phyloP scores from a whole-genome alignment of 1,140 invertebrate species.

The Cephus cinctus region DNA sequence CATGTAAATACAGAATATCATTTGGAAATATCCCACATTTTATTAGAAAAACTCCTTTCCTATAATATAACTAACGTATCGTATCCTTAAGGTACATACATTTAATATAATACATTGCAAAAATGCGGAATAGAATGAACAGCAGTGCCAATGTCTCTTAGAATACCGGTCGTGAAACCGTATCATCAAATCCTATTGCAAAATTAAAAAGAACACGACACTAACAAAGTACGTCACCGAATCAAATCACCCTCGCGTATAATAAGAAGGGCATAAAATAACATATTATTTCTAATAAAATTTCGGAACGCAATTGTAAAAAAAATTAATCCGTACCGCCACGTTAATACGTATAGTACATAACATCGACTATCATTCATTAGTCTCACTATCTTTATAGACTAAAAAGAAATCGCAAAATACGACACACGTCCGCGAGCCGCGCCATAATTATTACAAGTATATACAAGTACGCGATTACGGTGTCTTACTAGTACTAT shows the following conservation, averaged over 20 bases:
- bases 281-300: too few relatives aligned
- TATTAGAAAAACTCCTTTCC: constrained; percentile 36
- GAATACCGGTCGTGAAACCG: constrained; percentile 2
- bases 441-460: too few relatives aligned
- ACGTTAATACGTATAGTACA: neutral
- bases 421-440: too few relatives aligned
- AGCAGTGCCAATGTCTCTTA: constrained; percentile 4
- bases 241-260: constrained; percentile 1
- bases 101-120: constrained; percentile 38
- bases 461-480: too few relatives aligned
- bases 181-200: constrained; percentile 12
- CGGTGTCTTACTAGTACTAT: too few relatives aligned
- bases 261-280: too few relatives aligned
- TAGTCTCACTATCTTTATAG: neutral
- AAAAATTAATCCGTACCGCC: too few relatives aligned
- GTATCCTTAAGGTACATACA: constrained; percentile 27
- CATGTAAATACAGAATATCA: too few relatives aligned
- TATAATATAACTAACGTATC: constrained; percentile 28
- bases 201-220: constrained; percentile 2
- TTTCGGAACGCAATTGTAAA: too few relatives aligned
- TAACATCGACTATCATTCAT: neutral
- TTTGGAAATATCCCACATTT: constrained; percentile 31
- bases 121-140: constrained; percentile 31
- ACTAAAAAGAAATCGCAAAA: too few relatives aligned
- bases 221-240: constrained; percentile 1